Base-by-base conservation (phyloP, 2,888 invertebrate genomes). In the Autographa pulchrina region DNA sequence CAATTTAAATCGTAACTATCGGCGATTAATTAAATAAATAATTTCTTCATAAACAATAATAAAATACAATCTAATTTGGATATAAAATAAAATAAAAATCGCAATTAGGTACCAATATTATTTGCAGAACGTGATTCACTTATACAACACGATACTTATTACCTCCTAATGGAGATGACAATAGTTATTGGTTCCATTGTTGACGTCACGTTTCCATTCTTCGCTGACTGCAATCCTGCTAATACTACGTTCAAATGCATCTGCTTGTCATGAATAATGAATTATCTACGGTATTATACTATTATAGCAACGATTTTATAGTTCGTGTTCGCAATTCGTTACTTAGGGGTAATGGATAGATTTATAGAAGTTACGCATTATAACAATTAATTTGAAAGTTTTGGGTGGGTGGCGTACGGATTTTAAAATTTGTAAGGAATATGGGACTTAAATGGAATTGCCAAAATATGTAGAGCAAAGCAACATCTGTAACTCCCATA, bases 81-180 rank as follows among this genome's bases (percentile, higher is more conserved):
- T 13, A 38, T 2, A 9, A 20, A 35, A 43, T 11, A 20, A 52
- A 48, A 31, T 41, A 8, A 20, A 32, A 52, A 62, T 35, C 25
- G 18, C 54, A 41, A 38, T 62, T 70, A 41, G 56, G 61, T 64
- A 59, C 14, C 20, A 62, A 68, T 68, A 66, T 41, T 82, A 88
- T 91, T 91, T 87, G 89, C 86, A n/a, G 83, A 88, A 92, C 92
- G 94, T 94, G 93, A 84, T 89, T 82, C 81, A 73, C 70, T 80
- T 82, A 74, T 81, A 80, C 81, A 79, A 82, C 81, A 84, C 82
- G 87, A 89, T 80, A 81, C 81, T 85, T 88, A 85, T 82, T 84
- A 73, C 77, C 62, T 70, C 78, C 80, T 84, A 83, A 77, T 72
- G 82, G 76, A 63, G 72, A 41, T 59, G 67, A 88, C 89, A 90